Evolutionary conservation across 2,113 vertebrate species (phyloP), one percentile per base, ranked within the genome.

Genomic region (Salvelinus namaycush): DNA sequence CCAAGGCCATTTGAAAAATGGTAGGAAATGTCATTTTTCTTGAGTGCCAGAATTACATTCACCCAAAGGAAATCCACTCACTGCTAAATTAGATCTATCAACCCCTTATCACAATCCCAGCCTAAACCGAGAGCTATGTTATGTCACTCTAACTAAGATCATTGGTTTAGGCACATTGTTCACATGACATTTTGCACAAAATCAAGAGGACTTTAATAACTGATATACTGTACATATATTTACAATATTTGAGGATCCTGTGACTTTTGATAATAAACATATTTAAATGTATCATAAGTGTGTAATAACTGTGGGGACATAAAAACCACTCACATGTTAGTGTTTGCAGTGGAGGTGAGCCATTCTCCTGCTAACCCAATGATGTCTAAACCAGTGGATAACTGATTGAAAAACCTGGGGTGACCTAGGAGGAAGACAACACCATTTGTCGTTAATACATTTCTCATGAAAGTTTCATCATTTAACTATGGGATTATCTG

Each of bases 361-460:
- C 98, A 99, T 87, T 99, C 98, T 7, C 98, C 98, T 5, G 96
- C 97, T 93, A 99, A 85, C 3, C 97, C 98, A 74, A 99, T 96
- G 0, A 99, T 96, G 88, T 99, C 98, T 84, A 99, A 86, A 24
- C 98, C 98, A 60, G 96, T 96, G 66, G 98, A 99, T 2, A 99
- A 94, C 89, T 99, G 98, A 81, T 99, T 99, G 91, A 99, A 99
- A 92, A 99, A 99, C 77, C 98, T 96, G 86, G 98, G 98, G 27
- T 99, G 98, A 92, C 98, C 97, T 99, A 81, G 65, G 76, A 74
- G 34, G 83, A 20, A 62, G 57, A 80, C n/a, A 22, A 62, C 59
- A 62, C 5, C 39, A 44, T 62, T 62, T 62, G n/a, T 62, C 7
- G 1, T 62, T 11, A 62, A 22, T 62, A 22, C 59, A 9, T 24